phyloP scores from a whole-genome alignment of 2,888 invertebrate genomes.

The Drosophila dives region DNA sequence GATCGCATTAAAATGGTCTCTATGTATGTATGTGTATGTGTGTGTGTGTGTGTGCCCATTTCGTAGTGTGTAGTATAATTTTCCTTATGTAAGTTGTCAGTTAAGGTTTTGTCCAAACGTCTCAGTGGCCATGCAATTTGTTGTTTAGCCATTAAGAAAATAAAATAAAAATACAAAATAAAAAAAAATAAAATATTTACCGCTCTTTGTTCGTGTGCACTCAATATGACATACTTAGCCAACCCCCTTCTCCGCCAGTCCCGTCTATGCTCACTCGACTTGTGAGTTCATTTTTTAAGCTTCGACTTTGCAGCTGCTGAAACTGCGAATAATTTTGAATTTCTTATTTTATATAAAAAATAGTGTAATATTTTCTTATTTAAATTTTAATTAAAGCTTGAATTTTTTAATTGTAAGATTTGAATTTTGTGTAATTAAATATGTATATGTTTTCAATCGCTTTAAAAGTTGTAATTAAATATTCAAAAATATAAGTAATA shows the following conservation, averaged over 20 bases:
- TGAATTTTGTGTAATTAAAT: background rate
- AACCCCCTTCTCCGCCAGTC: background rate
- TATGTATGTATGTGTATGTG: slow-evolving; percentile 3
- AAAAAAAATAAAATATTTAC: slow-evolving; percentile 39
- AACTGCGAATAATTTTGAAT: background rate
- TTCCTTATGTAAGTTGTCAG: slow-evolving; percentile 72
- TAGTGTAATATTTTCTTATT: background rate
- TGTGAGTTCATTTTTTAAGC: background rate
- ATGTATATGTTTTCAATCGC: background rate
- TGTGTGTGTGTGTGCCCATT: slow-evolving; percentile 29
- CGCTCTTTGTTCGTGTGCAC: slow-evolving; percentile 72
- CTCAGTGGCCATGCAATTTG: slow-evolving; percentile 68
- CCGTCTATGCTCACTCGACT: background rate
- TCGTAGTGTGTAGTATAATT: slow-evolving; percentile 46
- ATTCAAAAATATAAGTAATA: too few species aligned
- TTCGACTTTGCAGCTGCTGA: background rate
- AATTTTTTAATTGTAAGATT: background rate
- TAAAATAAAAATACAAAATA: slow-evolving; percentile 4
- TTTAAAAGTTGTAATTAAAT: background rate
- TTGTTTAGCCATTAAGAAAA: slow-evolving; percentile 65
- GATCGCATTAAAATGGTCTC: slow-evolving; percentile 53
- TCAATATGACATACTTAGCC: slow-evolving; percentile 66
- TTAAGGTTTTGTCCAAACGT: slow-evolving; percentile 60
- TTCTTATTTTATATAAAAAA: background rate
- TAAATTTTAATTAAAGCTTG: too few species aligned